Evolutionary conservation across 2,888 invertebrate genomes (phyloP), one percentile per base, ranked within the genome.

Genomic region (Drosophila planitibia): DNA sequence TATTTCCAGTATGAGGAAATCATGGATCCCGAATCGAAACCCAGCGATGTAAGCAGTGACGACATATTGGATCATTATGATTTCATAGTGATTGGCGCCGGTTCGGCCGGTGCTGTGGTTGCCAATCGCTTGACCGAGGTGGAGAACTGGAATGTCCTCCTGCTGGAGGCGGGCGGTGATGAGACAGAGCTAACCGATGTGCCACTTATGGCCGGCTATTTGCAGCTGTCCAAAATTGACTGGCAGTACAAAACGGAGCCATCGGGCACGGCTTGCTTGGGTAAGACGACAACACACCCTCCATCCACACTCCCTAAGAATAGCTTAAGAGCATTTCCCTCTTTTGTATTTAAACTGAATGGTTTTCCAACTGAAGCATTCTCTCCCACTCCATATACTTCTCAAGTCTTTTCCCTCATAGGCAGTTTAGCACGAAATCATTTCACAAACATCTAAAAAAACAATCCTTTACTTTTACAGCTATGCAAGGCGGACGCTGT

Each of bases 221-320:
- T 98, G 63, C 98, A 98, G 93, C 94, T 97, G 14, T 97, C 97
- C 75, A 96, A 97, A 91, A 94, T 98, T 61, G 98, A 98, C 92
- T 98, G 98, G 98, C 96, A 97, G 91, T 98, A 98, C 92, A 98
- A 98, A 93, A 97, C 97, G 2, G 98, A 98, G 91, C 97, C 98
- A 0, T 96, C 97, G 86, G 96, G 96, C 51, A 96, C 95, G 7
- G 95, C 96, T 22, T 98, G 98, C 92, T 94, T 97, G 91, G 97
- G 97, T 97, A 94, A 92, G 91, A 55, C 37, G 5, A 28, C 1
- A 28, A 28, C 5, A 19, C 4, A 28, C 5, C n/a, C 28, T 10
- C 12, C 12, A 22, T 14, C 2, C 22, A 14, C 7, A 47, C 22
- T 7, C 7, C 16, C 35, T 35, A 3, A 19, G 16, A 49, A 49